These are phyloP conservation scores for Clarias macrocephalus DNA, from an alignment of 2,113 vertebrate genomes.

Conservation along the genomic window DNA sequence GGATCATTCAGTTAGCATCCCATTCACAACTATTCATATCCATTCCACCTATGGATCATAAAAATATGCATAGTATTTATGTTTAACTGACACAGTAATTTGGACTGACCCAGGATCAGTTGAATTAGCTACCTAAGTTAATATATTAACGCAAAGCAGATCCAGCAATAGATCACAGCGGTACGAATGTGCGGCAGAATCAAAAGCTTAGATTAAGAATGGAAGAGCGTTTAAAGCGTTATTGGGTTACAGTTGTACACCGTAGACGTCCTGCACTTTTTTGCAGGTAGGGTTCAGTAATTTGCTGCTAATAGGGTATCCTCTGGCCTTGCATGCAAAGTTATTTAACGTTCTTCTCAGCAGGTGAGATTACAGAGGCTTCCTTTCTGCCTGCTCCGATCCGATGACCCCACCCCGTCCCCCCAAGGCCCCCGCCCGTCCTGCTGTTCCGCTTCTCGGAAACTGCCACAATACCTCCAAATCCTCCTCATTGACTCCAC, in stretches of 20 bases:
- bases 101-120: background rate
- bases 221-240: background rate
- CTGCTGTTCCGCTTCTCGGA: slow-evolving; percentile 33
- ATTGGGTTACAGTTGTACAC: slow-evolving; percentile 12
- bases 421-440: background rate
- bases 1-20: background rate
- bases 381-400: slow-evolving; percentile 11
- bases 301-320: slow-evolving; percentile 32
- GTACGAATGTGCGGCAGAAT: background rate
- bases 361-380: slow-evolving; percentile 38
- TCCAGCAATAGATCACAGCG: background rate
- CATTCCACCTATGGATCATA: too few relatives aligned
- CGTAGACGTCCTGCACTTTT: background rate
- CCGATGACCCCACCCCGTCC: background rate
- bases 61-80: background rate
- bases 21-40: too few relatives aligned
- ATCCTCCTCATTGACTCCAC: slow-evolving; percentile 62
- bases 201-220: background rate
- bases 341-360: slow-evolving; percentile 4
- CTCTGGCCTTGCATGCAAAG: slow-evolving; percentile 24
- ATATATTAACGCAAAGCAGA: background rate
- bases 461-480: slow-evolving; percentile 49
- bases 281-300: slow-evolving; percentile 6
- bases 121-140: background rate
- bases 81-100: background rate